Base-by-base conservation (phyloP, 2,113 vertebrate genomes). In the Puntigrus tetrazona region DNA sequence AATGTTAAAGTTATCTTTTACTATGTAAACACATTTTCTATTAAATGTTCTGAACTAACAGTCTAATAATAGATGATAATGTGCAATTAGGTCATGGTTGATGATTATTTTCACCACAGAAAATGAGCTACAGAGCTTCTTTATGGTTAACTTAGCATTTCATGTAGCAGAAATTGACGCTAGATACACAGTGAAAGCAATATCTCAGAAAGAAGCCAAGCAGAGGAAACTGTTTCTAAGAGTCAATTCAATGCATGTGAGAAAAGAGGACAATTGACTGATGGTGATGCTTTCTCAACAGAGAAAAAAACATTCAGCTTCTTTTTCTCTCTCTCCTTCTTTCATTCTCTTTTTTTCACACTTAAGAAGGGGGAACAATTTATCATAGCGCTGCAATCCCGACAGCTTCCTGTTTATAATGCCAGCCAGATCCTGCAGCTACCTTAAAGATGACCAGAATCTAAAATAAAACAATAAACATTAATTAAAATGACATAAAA, bases 371-470 rank as follows among this genome's bases (percentile, higher is more conserved):
- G 16, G 27, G 61, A 9, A 81, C 78, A 50, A 81, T 81, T 67
- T 47, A 81, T 81, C 78, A 81, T 67, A 65, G 78, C 4, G 5
- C 27, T 81, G 43, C 61, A 36, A 67, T 38, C 9, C 78, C 5
- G 41, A 69, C 43, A 67, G 78, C 22, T 81, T 67, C 78, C 16
- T 81, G 27, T 81, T 81, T 31, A 86, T 74, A 59, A 69, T 84
- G 67, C 67, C 67, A 38, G 78, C 84, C 76, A 78, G 83, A 87
- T 38, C 84, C 79, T 81, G 63, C 25, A 36, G n/a, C 25, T 65
- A 47, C 81, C 87, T 59, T 34, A 74, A 45, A 74, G 20, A 70
- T 22, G 34, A 69, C 43, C 31, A 31, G 27, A 75, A 75, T 31
- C 41, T 50, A 50, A 47, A 76, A 55, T 5, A 69, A 70, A 38